Base-by-base conservation (phyloP, 2,797 vertebrate species). In the Cyprinella venusta region DNA sequence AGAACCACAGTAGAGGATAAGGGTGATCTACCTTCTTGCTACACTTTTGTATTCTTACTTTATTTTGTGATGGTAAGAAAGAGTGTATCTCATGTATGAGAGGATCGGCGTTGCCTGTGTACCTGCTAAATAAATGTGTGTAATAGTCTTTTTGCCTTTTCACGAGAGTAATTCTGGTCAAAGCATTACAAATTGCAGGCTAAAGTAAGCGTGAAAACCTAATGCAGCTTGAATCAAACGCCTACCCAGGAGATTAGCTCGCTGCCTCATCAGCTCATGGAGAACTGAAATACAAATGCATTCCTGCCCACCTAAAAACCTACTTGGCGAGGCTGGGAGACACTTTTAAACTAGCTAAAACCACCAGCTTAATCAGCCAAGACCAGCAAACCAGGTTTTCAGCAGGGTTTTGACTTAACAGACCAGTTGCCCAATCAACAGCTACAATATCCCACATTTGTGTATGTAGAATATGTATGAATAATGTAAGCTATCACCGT, bases 141-240 rank as follows among this genome's bases (percentile, higher is more conserved):
- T 36, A 36, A 36, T 36, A 36, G 36, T 5, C 36, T 36, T 36
- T 36, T 36, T 1, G 36, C 36, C 5, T 36, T 36, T 36, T 36
- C 36, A 36, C 36, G 5, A 36, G 36, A 36, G 36, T 36, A 6
- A 5, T 36, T 5, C 36, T 36, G 36, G 36, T 36, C 36, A 36
- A 36, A 36, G 36, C 36, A 5, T 36, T 36, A 36, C 36, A 36
- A 36, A 36, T 72, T 76, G 74, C 40, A 65, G 59, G 42, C 6
- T 64, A 87, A 72, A 81, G 76, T 42, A 78, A 64, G 79, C 77
- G 48, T 76, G 81, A 79, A 80, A 79, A 79, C n/a, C 76, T 15
- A 64, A 81, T 10, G 54, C 5, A 42, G 65, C 64, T 65, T 45
- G 68, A 74, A 45, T 70, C 40, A 26, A 69, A 69, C 8, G 24